Evolutionary conservation across 2,888 invertebrate species (phyloP).

Genomic region (Tetanocera ferruginea): DNA sequence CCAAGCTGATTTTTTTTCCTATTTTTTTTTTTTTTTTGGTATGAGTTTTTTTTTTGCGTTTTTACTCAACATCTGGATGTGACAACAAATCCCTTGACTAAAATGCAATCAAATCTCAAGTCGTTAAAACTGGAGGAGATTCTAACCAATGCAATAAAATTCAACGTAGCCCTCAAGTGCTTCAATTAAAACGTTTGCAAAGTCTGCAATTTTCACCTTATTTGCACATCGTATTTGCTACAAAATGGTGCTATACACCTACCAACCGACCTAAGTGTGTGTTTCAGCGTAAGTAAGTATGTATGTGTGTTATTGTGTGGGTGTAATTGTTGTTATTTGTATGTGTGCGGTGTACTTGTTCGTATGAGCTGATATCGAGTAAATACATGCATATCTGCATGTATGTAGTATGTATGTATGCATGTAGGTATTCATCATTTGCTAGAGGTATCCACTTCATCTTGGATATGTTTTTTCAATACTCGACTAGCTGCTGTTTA

Average conservation of each 20-base stretch:
- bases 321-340: background rate
- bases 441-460: background rate
- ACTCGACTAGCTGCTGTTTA: background rate
- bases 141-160: background rate
- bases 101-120: conserved; percentile 19
- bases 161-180: conserved; percentile 8
- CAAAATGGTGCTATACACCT: conserved; percentile 2
- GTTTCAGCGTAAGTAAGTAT: too few relatives aligned
- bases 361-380: background rate
- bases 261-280: background rate
- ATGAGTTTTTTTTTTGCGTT: background rate
- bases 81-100: background rate
- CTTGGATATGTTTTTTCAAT: conserved; percentile 1
- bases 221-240: conserved; percentile 12
- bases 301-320: background rate
- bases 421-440: too few relatives aligned
- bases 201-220: conserved; percentile 27
- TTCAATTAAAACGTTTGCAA: conserved; percentile 33
- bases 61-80: background rate
- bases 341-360: background rate
- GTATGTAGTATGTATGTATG: too few relatives aligned
- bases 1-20: background rate
- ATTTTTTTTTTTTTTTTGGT: background rate
- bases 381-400: background rate
- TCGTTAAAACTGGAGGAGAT: background rate